Conservation (phyloP, 1,140 invertebrate species). For the Eulimnadia texana region DNA sequence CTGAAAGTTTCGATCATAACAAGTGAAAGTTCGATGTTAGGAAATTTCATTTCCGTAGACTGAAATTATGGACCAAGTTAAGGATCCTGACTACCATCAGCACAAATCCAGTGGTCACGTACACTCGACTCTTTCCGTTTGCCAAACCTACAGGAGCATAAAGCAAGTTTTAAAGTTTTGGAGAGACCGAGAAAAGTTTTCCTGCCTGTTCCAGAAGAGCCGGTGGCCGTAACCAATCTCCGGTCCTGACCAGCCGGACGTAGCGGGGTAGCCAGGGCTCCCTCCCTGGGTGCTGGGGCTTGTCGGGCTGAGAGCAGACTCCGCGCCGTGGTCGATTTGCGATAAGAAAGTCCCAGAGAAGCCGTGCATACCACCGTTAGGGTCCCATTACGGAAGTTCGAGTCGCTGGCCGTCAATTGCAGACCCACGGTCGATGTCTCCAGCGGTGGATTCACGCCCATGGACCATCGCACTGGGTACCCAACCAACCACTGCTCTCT, state of each 20-base stretch:
- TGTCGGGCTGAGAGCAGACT: neutral
- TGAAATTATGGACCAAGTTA: neutral
- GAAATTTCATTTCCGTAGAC: too few relatives aligned
- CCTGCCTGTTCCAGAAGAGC: too few relatives aligned
- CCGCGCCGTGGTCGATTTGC: slow-evolving; percentile 7
- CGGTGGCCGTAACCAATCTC: too few relatives aligned
- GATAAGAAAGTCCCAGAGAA: slow-evolving; percentile 6
- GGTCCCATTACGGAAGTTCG: slow-evolving; percentile 2
- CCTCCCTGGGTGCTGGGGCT: neutral
- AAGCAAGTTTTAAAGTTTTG: neutral
- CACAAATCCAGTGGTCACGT: neutral
- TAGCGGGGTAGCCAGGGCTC: neutral
- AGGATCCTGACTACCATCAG: neutral
- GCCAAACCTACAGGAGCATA: neutral
- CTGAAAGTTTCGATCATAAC: too few relatives aligned
- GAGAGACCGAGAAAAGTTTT: neutral
- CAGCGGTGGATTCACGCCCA: neutral
- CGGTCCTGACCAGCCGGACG: neutral
- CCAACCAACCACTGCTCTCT: neutral
- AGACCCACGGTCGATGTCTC: slow-evolving; percentile 11
- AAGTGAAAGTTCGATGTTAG: too few relatives aligned
- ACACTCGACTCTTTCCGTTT: neutral
- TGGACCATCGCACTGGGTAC: slow-evolving; percentile 4
- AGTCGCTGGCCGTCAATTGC: neutral
- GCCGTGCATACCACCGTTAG: slow-evolving; percentile 5